phyloP scores from a whole-genome alignment of 2,888 invertebrate genomes.

The Capitulum mitella region DNA sequence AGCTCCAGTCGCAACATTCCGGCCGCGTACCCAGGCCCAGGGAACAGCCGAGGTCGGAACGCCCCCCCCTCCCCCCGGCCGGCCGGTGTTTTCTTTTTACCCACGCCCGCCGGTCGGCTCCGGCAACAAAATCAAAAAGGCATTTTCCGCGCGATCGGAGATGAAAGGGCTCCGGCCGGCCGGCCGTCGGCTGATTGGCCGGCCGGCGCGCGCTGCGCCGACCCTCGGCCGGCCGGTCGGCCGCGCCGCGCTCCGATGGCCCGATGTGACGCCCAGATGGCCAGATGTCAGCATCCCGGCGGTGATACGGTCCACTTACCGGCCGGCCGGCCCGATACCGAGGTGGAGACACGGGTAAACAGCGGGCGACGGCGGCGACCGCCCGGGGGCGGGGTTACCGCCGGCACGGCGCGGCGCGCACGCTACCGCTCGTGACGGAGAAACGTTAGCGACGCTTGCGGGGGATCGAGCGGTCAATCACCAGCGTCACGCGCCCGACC shows the following conservation, averaged over 20 bases:
- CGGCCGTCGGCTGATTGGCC: background rate
- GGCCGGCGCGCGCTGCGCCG: too few relatives aligned
- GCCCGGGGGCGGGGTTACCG: too few relatives aligned
- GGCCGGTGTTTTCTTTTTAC: background rate
- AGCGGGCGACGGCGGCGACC: too few relatives aligned
- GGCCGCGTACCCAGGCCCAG: background rate
- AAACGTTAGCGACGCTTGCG: too few relatives aligned
- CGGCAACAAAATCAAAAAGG: background rate
- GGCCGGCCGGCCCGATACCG: too few relatives aligned
- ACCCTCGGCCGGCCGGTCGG: background rate
- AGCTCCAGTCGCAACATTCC: background rate
- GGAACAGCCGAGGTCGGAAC: background rate
- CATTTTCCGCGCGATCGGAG: constrained; percentile 4
- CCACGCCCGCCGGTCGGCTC: background rate
- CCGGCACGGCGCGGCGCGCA: too few relatives aligned
- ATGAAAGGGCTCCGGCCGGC: background rate
- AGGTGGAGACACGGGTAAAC: too few relatives aligned
- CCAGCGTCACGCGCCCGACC: too few relatives aligned
- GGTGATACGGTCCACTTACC: too few relatives aligned
- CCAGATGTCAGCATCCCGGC: background rate
- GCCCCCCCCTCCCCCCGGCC: too few relatives aligned
- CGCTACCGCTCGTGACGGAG: too few relatives aligned
- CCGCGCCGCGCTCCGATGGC: background rate
- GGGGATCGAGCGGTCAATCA: too few relatives aligned
- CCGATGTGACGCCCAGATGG: background rate